Base-by-base conservation (phyloP, 2,113 vertebrate species). In the Rhynchomys soricoides region DNA sequence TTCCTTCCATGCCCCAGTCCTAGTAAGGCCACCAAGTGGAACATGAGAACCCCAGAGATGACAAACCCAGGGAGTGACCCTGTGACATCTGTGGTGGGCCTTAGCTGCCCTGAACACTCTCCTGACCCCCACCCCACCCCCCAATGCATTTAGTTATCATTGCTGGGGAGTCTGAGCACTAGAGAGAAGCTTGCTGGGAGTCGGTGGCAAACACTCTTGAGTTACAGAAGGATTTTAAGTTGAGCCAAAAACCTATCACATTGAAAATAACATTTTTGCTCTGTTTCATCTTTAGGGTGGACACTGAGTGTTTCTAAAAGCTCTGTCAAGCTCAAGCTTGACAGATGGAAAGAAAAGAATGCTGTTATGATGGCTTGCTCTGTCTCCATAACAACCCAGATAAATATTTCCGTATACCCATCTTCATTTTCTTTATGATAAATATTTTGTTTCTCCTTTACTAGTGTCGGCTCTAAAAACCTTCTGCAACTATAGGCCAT, bases 181-280 rank as follows among this genome's bases (percentile, higher is more conserved):
- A 77, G 94, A 94, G 96, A 97, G 97, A 96, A 97, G 94, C 64
- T 91, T 21, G 43, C 89, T 90, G 90, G 81, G 94, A 94, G 87
- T 82, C 19, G 66, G 7, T 95, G 97, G 97, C 97, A 98, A 90
- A 97, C 83, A 15, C 29, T 93, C 83, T 92, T 93, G 98, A 98
- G 88, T 96, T 98, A 94, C 83, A 94, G 97, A 97, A 97, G 82
- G 90, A 97, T 98, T 98, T 98, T 87, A 97, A 97, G 96, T 97
- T 75, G 95, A 98, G 98, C 98, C 98, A 98, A 98, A 97, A 98
- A 97, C 97, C 96, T 96, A 81, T 98, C 98, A 97, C 95, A 97
- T 97, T 83, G 98, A 96, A 87, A 97, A 95, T 95, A 98, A 97
- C 95, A 96, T 93, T 93, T 97, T 93, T 96, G 37, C 31, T 96